phyloP scores from a whole-genome alignment of 2,113 vertebrate species.

The Dipodomys spectabilis region DNA sequence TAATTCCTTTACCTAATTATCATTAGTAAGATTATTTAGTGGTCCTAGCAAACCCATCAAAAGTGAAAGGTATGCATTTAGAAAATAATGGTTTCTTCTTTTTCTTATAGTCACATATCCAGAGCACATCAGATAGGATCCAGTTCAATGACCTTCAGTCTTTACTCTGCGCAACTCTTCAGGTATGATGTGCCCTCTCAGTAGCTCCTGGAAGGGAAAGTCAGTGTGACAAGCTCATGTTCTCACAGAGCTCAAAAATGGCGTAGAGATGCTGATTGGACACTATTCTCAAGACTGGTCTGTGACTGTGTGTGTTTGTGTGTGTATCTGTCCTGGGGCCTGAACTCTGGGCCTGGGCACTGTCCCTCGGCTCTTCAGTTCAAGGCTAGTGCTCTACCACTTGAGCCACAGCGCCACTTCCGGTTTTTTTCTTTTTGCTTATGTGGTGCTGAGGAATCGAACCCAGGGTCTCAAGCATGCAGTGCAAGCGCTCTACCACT shows the following conservation, averaged over 20 bases:
- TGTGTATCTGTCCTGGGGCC: no score
- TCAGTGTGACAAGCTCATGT: not conserved
- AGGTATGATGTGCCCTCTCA: constrained; percentile 86
- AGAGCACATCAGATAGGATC: constrained; percentile 98
- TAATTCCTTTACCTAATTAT: not conserved
- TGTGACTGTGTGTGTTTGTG: not conserved
- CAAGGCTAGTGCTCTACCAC: no score
- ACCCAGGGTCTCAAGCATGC: no score
- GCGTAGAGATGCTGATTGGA: not conserved
- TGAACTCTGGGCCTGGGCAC: no score
- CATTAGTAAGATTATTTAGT: not conserved
- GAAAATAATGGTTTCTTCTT: not conserved
- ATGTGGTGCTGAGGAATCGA: no score
- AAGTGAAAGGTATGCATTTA: not conserved
- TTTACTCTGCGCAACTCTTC: constrained; percentile 96
- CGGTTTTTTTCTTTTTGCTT: no score
- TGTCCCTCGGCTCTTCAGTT: no score
- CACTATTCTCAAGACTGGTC: not conserved
- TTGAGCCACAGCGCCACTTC: no score
- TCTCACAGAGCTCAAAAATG: not conserved
- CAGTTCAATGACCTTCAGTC: constrained; percentile 99
- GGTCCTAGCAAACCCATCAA: not conserved
- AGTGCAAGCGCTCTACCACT: no score
- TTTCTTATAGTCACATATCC: constrained; percentile 94
- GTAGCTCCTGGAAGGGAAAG: not conserved